Evolutionary conservation across 2,888 invertebrate species (phyloP).

Genomic region (Stenichneumon culpator): DNA sequence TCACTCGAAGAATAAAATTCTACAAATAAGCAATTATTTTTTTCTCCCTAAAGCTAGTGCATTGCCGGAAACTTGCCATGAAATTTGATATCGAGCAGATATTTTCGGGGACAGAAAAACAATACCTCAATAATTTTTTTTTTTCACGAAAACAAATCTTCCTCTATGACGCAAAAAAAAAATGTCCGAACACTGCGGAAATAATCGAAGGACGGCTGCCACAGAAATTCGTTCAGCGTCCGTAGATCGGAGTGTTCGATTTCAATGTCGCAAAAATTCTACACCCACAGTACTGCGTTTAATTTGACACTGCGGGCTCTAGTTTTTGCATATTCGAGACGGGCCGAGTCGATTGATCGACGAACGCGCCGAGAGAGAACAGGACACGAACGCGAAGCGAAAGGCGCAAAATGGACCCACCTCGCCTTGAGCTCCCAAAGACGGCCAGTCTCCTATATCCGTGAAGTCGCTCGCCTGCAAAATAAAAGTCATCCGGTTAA

Average conservation of each 20-base stretch:
- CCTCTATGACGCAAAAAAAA: not conserved
- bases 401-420: slow-evolving; percentile 81
- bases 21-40: no score
- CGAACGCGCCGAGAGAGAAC: slow-evolving; percentile 32
- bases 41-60: no score
- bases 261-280: slow-evolving; percentile 80
- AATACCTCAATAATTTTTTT: no score
- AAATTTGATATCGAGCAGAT: no score
- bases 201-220: slow-evolving; percentile 49
- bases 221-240: slow-evolving; percentile 32
- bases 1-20: no score
- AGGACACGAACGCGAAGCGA: slow-evolving; percentile 49
- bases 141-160: not conserved
- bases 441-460: slow-evolving; percentile 97
- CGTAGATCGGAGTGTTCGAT: slow-evolving; percentile 44
- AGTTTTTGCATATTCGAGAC: slow-evolving; percentile 77
- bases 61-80: no score
- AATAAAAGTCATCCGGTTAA: slow-evolving; percentile 70
- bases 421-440: slow-evolving; percentile 90
- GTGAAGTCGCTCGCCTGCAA: slow-evolving; percentile 94
- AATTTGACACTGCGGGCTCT: slow-evolving; percentile 76
- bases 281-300: slow-evolving; percentile 76
- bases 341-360: slow-evolving; percentile 34
- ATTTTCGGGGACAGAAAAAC: no score
- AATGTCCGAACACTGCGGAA: slow-evolving; percentile 55